phyloP scores from a whole-genome alignment of 2,888 invertebrate genomes.

The Drosophila paucipuncta region DNA sequence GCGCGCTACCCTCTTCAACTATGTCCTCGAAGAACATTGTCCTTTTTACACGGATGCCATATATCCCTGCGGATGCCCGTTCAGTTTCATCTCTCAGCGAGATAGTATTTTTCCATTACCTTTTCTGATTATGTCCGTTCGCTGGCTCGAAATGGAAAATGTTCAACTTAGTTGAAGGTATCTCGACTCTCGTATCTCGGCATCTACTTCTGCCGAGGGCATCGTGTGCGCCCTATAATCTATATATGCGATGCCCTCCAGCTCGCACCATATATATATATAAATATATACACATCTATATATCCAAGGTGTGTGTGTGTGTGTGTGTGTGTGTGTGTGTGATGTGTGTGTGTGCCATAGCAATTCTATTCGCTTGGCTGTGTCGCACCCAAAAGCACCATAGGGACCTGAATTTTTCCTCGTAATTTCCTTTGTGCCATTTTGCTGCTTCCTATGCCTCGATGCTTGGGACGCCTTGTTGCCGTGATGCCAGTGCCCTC shows the following conservation, averaged over 20 bases:
- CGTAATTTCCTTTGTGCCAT: conserved; percentile 75
- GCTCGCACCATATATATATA: conserved; percentile 25
- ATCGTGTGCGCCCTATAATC: conserved; percentile 68
- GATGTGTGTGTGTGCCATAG: conserved; percentile 33
- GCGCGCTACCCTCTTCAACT: conserved; percentile 9
- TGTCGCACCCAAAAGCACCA: conserved; percentile 79
- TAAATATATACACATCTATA: conserved; percentile 13
- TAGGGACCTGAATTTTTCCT: conserved; percentile 80
- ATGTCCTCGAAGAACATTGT: conserved; percentile 40
- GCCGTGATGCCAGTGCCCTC: conserved; percentile 48
- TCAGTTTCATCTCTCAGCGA: background rate
- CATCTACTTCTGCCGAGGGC: conserved; percentile 47
- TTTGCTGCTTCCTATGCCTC: conserved; percentile 25
- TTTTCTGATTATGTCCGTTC: conserved; percentile 65
- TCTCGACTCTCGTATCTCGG: conserved; percentile 62
- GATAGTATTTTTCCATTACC: conserved; percentile 75
- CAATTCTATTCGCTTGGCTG: conserved; percentile 60
- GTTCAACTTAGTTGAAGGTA: conserved; percentile 30
- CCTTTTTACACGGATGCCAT: conserved; percentile 47
- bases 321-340: conserved; percentile 30
- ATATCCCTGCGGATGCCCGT: conserved; percentile 29
- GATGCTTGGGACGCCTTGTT: conserved; percentile 15
- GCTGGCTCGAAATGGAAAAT: conserved; percentile 2
- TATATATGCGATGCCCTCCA: conserved; percentile 69
- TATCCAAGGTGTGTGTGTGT: conserved; percentile 1